Evolutionary conservation across 2,797 vertebrate species (phyloP), one percentile per base, ranked within the genome.

Genomic region (Cygnus olor): DNA sequence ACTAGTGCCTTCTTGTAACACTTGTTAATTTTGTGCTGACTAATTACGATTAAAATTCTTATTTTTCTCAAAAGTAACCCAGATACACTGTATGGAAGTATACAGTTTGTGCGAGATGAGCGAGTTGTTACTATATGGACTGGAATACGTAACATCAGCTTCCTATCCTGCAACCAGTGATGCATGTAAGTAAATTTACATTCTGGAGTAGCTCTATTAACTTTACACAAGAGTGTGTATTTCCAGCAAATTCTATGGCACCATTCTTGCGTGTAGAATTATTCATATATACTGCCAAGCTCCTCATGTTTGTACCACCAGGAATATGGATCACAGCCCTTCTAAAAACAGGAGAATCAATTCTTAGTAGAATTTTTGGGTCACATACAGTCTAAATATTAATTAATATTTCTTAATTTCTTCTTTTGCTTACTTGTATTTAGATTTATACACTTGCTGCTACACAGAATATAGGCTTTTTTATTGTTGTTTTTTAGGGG

Each of bases 231-330:
- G 20, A 88, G 49, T 79, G 57, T 66, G 44, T 76, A 70, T 91
- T 95, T 91, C 63, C 73, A 73, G 82, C 19, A 89, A 88, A 74
- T 84, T 83, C 76, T 74, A 24, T 76, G 30, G 47, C 45, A 90
- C 38, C 45, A 47, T 10, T 60, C 14, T 54, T 92, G 47, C 15
- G 2, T 40, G 32, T 11, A 40, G 56, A 88, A 79, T 73, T 85
- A 77, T 34, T 86, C 49, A 71, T 6, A 64, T 8, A n/a, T 44
- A 27, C 63, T 80, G 12, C 3, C 42, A 88, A 27, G 13, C 24
- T 85, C n/a, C 9, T 74, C n/a, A 30, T 28, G 6, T 34, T 80
- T 77, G 18, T 42, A 65, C 18, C 45, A 60, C 15, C 3, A 60
- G n/a, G 11, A 16, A 36, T 84, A 42, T 16, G 4, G 32, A 49